Base-by-base conservation (phyloP, 2,888 invertebrate genomes). In the Pollenia labialis region DNA sequence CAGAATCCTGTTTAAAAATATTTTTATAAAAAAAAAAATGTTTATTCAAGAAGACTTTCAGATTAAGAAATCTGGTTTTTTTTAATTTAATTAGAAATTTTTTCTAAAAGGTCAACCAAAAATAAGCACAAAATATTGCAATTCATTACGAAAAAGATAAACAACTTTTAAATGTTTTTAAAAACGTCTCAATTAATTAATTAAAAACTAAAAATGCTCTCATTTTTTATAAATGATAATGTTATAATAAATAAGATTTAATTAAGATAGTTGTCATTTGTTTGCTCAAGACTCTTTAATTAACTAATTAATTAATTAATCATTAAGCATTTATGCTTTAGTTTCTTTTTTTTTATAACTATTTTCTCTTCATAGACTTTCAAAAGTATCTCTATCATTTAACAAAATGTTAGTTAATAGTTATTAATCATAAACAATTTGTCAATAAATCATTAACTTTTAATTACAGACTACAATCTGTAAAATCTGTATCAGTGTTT, bases 371-470 rank as follows among this genome's bases (percentile, higher is more conserved):
- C 48, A 58, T 60, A 32, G 32, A 4, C 23, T 50, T 32, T 32
- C 54, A 48, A 4, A 64, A 11, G 12, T 44, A 50, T 12, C 11
- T 54, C 6, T 71, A 74, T 81, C 58, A 60, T 9, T 60, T 44
- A 54, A 52, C 32, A 62, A 58, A 32, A 69, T 76, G 54, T n/a
- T n/a, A 23, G 54, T 54, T n/a, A 52, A 74, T 60, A 50, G 46
- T 32, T 44, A 87, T 87, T 76, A 83, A 87, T 87, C 83, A 87
- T 52, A 62, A 81, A 56, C 48, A 87, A 87, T 87, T 81, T 83
- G 81, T 87, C 83, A 77, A 81, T 83, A 81, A 83, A 81, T 84
- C 76, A 87, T 87, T 84, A 84, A 72, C 56, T 72, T 62, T 84
- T 79, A 76, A 82, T 69, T 69, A 60, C 74, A 58, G 3, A 52